Base-by-base conservation (phyloP, 2,888 invertebrate species). In the Amblyjoppa proteus region DNA sequence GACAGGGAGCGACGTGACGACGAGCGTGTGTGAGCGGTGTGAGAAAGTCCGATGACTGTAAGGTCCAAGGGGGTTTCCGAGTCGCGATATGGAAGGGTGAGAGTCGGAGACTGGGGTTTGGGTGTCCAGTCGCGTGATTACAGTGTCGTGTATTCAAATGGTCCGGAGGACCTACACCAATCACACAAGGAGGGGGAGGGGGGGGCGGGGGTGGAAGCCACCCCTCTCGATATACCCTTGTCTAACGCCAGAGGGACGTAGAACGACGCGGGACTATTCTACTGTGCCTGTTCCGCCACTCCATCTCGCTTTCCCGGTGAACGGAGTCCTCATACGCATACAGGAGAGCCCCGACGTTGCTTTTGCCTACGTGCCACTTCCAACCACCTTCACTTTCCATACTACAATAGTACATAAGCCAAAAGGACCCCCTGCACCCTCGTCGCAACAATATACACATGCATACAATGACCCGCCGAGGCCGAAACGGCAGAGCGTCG, bases 91-190 rank as follows among this genome's bases (percentile, higher is more conserved):
- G 84, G 77, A 68, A 58, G 77, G 66, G 77, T 51, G 85, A 81
- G 81, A 78, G 78, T 71, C 61, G 80, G 31, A 61, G 49, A 73
- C 78, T 83, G 73, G 71, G 68, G 83, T 70, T 73, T 71, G 85
- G 88, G 83, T 86, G 89, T 89, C 87, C 88, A 90, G 92, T 91
- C 88, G 88, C 93, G 92, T 93, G 93, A 93, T 93, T 93, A 93
- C 92, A 92, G 92, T 91, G 87, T 89, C 93, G 92, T 92, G 92
- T 93, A 94, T 94, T 93, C 93, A 93, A 94, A 94, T 94, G 94
- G 93, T 93, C 93, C 92, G 91, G 90, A 91, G 88, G 90, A 91
- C 91, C 92, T 91, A 92, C 92, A 92, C 93, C 93, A 93, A 94
- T 93, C 92, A 92, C 92, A 90, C 91, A 89, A 73, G 74, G 68